These are phyloP conservation scores for Meiosimyza platycephala DNA, from an alignment of 2,888 invertebrate species.

Conservation along the genomic window DNA sequence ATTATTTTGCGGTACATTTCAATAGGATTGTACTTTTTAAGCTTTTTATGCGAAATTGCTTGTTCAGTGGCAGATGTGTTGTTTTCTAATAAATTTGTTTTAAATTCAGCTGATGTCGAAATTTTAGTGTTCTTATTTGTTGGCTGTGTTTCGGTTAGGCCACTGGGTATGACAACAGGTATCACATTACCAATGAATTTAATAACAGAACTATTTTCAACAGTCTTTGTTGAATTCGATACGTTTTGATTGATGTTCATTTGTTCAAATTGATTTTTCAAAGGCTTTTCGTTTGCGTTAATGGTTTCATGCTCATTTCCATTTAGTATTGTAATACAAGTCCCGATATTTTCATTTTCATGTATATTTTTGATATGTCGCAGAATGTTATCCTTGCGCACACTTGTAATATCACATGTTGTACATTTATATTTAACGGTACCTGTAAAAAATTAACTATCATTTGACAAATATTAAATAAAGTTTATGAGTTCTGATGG, in stretches of 20 bases:
- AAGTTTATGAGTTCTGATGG: not conserved
- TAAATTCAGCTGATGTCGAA: constrained; percentile 52
- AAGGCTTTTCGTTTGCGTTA: not conserved
- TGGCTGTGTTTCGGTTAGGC: constrained; percentile 30
- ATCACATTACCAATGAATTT: constrained; percentile 63
- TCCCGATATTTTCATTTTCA: constrained; percentile 65
- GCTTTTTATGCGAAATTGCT: constrained; percentile 30
- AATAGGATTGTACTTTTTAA: constrained; percentile 53
- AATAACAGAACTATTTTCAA: constrained; percentile 60
- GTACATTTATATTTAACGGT: constrained; percentile 78
- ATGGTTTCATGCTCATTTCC: no score
- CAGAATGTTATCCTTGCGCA: constrained; percentile 82
- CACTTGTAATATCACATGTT: constrained; percentile 77
- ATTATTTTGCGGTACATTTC: constrained; percentile 59
- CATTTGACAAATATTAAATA: not conserved
- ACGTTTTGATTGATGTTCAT: not conserved
- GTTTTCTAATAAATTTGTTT: constrained; percentile 23
- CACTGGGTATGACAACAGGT: constrained; percentile 48
- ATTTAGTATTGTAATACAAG: constrained; percentile 41
- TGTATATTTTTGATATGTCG: constrained; percentile 83
- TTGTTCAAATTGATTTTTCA: no score
- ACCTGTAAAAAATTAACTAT: constrained; percentile 67
- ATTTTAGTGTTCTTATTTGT: constrained; percentile 40
- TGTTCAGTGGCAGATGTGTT: constrained; percentile 35
- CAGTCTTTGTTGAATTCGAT: constrained; percentile 41